Evolutionary conservation across 2,888 invertebrate species (phyloP), one percentile per base, ranked within the genome.

Genomic region (Drosophila tripunctata): DNA sequence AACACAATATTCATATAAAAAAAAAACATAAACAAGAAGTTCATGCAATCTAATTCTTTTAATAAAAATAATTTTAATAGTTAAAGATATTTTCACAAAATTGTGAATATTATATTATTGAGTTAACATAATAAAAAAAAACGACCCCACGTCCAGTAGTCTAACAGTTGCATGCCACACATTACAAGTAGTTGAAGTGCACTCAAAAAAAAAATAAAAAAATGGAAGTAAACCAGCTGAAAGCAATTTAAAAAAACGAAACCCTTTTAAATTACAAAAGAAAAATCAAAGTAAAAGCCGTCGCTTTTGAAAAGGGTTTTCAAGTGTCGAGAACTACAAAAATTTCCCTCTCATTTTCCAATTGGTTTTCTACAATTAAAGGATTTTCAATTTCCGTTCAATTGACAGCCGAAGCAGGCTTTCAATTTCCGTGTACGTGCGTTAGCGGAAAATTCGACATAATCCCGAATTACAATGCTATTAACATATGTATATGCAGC

Each of bases 351-450:
- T 3, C 3, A 10, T 7, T 22, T 22, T 4, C 7, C 5, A 1
- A 4, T 3, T 7, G 14, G 41, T 35, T 3, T 27, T 31, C 31
- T 47, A 45, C 61, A 82, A 75, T 78, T 68, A 56, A 83, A 74
- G 85, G 81, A 84, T 78, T 70, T 70, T 27, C 31, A 62, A 77
- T 77, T 78, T 77, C 77, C 78, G 75, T 48, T 60, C 45, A 40
- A 71, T 71, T 58, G 55, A 67, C 60, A 66, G 43, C 35, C 61
- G 12, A 50, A 48, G 24, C 78, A 69, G 58, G 61, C 48, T 15
- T 52, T 54, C 62, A 62, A 79, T 73, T 78, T 78, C 78, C 79
- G 77, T 55, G 47, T 71, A 76, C 74, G 77, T 77, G 77, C 55
- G 61, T 36, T 22, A 47, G 36, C 27, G 19, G 31, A 12, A 74